Evolutionary conservation across 2,113 vertebrate genomes (phyloP), one percentile per base, ranked within the genome.

Genomic region (Todiramphus chloris): DNA sequence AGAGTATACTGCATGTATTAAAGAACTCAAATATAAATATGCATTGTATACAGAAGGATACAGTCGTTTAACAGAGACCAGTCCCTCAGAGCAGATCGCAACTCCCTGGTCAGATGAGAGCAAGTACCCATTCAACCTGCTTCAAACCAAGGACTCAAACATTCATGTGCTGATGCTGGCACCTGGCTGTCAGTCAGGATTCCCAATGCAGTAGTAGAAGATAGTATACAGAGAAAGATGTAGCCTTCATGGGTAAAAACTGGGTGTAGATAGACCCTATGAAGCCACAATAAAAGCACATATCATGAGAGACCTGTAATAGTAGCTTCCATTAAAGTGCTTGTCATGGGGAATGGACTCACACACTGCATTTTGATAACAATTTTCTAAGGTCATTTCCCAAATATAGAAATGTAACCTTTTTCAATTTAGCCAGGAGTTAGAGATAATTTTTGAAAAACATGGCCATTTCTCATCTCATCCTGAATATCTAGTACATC

Each of bases 371-470:
- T 86, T 93, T 81, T 66, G 50, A 35, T 37, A 55, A 56, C 9
- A 64, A 59, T 93, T 94, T 90, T 76, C 67, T 44, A 16, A 83
- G 72, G 59, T 86, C 0, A 41, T 73, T 86, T 90, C 30, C n/a
- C 51, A 87, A 46, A 56, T 56, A 56, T 1, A 72, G 66, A 91
- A 84, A 85, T 51, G 35, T 33, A 44, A 85, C 70, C 78, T 74
- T 73, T 62, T 66, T 66, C 63, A 76, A 69, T 94, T 92, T 88
- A 86, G 21, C 56, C 37, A 62, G 72, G 33, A 86, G 58, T 51
- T 16, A 79, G 31, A 59, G 48, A n/a, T 16, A 59, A 55, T 95
- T 92, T 95, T 68, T 93, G n/a, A 28, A 70, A 81, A 94, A 46
- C 17, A n/a, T 24, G 68, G 15, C 11, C 11, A n/a, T 59, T 85